Evolutionary conservation across 2,113 vertebrate genomes (phyloP), one percentile per base, ranked within the genome.

Genomic region (Barnardius zonarius): DNA sequence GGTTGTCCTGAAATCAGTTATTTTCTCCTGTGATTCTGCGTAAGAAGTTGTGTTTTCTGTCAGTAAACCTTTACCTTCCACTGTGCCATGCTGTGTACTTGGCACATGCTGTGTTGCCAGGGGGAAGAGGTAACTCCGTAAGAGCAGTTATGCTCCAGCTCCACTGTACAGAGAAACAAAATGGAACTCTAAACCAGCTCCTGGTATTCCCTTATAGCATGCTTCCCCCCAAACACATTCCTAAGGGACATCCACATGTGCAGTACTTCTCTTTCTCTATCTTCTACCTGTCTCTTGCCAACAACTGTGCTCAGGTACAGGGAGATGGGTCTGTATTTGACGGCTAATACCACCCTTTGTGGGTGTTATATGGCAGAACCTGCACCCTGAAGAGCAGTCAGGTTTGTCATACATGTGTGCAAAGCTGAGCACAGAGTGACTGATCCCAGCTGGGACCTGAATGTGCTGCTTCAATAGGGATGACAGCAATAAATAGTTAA

Each of bases 371-470:
- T 35, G 30, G 19, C 28, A 8, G 3, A 12, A 6, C 49, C 48
- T 1, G 1, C 10, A 13, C 11, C 20, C 20, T 2, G 0, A n/a
- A 52, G 17, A 41, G 20, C 28, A 5, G 24, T 12, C 48, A 3
- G 4, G 46, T 25, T 31, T 37, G 41, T 59, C 0, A 1, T 39
- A 11, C 0, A 0, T 13, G 43, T 52, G 33, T 11, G 78, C 16
- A 13, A 31, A 83, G 24, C 59, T 44, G 9, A 33, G 54, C 19
- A 3, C 13, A 6, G 41, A 12, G 39, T 0, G 39, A 17, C 39
- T 33, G 44, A 41, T 46, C 49, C 59, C 28, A 31, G 25, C 17
- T 3, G 3, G 17, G 33, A 13, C 44, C 30, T 48, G 17, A 61
- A 28, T 1, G 5, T 2, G 1, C n/a, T 64, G 7, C 37, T 55